Evolutionary conservation across 2,113 vertebrate genomes (phyloP).

Genomic region (Calyptomena viridis): DNA sequence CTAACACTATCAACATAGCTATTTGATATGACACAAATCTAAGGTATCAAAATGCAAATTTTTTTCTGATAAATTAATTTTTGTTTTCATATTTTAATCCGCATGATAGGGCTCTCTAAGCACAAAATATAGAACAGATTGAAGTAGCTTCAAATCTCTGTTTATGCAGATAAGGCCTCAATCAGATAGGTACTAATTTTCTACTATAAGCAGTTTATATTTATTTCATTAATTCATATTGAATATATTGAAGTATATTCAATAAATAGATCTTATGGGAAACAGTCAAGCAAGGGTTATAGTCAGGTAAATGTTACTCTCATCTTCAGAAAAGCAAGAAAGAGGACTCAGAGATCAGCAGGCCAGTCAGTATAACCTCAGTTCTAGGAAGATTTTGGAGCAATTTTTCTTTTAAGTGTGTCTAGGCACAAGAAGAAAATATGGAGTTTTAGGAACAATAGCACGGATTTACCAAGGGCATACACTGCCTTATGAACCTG

Average conservation of each 20-base stretch:
- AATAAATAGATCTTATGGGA: background rate
- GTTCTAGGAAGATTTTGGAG: background rate
- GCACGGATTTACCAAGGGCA: background rate
- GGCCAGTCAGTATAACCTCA: background rate
- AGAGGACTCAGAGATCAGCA: background rate
- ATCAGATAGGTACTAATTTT: background rate
- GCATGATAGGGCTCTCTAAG: background rate
- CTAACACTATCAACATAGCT: background rate
- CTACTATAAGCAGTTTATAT: background rate
- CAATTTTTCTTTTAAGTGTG: background rate
- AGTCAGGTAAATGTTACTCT: background rate
- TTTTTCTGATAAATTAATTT: background rate
- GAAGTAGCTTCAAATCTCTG: background rate
- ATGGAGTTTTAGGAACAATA: background rate
- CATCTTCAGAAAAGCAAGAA: background rate
- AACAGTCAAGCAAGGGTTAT: background rate
- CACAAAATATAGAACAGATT: background rate
- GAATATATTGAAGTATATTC: background rate
- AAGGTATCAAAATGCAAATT: background rate
- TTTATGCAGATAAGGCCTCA: background rate
- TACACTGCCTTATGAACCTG: background rate
- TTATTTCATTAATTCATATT: background rate
- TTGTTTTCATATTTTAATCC: background rate
- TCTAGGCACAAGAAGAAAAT: background rate
- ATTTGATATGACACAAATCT: background rate